Base-by-base conservation (phyloP, 2,797 vertebrate species). In the Phoxinus dragarum region DNA sequence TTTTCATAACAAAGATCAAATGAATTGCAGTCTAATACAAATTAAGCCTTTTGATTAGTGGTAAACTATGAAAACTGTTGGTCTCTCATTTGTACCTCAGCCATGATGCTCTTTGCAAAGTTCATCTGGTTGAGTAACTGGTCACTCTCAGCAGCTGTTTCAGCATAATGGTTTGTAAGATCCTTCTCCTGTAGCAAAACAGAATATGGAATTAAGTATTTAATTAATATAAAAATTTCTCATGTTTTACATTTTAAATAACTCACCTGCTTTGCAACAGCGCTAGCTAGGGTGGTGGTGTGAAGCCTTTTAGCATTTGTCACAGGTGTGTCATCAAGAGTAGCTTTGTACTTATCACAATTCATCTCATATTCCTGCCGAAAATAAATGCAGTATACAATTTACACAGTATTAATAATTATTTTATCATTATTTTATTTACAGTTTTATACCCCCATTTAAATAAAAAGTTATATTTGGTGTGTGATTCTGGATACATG, bases 351-450 rank as follows among this genome's bases (percentile, higher is more conserved):
- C 90, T 96, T 97, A 27, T 97, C 93, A 82, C 94, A 92, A 34
- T 96, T 96, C 21, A 95, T 42, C 49, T 97, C 96, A 11, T 99
- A 99, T 73, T 97, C 97, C 98, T 99, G 91, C 78, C 68, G 90
- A 88, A 16, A 89, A 88, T 71, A 69, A 86, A 69, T 68, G 1
- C 8, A 76, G 66, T 52, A 36, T 61, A 78, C 23, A 44, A 44
- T 80, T 72, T 59, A 5, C 56, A 59, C 56, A n/a, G 34, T 38
- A 14, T 44, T 44, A 44, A 44, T 44, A 44, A 44, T 44, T 44
- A 10, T 17, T 9, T 3, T 21, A 19, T 9, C 0, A 54, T 54
- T 34, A 34, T 59, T 61, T 19, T 59, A 40, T 61, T 40, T 11
- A 77, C 14, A 77, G 7, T 23, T 54, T 36, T 54, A 75, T 54